Evolutionary conservation across 2,113 vertebrate genomes (phyloP).

Genomic region (Spea multiplicata): DNA sequence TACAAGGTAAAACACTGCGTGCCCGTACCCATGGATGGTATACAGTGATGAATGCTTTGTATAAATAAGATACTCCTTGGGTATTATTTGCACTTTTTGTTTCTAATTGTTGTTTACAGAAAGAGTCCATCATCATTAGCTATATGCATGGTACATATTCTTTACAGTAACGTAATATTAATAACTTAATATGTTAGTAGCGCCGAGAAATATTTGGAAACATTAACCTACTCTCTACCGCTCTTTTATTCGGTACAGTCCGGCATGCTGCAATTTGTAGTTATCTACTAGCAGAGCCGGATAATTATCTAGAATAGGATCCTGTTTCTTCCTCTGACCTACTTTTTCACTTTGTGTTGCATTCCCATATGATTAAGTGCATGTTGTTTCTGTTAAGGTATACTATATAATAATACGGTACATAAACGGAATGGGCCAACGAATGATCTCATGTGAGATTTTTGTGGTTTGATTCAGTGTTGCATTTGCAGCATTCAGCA

Average conservation of each 20-base stretch:
- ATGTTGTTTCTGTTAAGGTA: too few species aligned
- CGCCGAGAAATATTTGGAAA: background rate
- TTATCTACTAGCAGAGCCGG: background rate
- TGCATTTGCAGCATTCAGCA: too few species aligned
- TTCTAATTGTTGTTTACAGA: background rate
- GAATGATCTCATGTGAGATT: too few species aligned
- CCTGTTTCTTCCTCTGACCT: conserved; percentile 19
- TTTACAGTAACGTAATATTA: background rate
- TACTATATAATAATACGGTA: too few species aligned
- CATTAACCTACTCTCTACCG: background rate
- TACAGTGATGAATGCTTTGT: background rate
- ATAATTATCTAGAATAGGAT: conserved; percentile 22
- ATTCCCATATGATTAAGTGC: background rate
- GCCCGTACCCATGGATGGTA: background rate
- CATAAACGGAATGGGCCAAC: too few species aligned
- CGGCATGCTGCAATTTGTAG: background rate
- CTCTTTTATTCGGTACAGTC: background rate
- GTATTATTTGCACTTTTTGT: background rate
- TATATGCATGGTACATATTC: background rate
- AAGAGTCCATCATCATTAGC: background rate
- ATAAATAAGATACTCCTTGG: background rate
- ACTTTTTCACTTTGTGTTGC: background rate
- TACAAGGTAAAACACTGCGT: conserved; percentile 58
- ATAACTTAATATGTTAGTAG: background rate
- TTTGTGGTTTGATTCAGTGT: too few species aligned